phyloP scores from a whole-genome alignment of 2,888 invertebrate genomes.

The Lasioglossum figueresi region DNA sequence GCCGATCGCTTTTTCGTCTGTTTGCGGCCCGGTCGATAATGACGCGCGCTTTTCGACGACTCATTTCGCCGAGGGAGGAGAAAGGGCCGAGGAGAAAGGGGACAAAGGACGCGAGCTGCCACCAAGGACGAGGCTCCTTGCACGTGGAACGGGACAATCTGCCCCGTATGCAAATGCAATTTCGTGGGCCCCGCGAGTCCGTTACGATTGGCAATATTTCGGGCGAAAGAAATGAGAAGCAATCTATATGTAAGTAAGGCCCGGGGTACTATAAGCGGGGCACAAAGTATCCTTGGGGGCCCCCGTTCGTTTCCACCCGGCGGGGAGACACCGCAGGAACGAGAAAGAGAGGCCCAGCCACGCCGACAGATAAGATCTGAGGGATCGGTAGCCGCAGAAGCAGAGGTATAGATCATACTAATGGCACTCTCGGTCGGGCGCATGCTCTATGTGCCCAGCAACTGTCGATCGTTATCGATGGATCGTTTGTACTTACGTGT shows the following conservation, averaged over 20 bases:
- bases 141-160: conserved; percentile 72
- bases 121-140: conserved; percentile 66
- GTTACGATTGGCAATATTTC: conserved; percentile 78
- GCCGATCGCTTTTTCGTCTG: conserved; percentile 19
- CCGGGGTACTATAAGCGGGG: conserved; percentile 45
- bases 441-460: conserved; percentile 28
- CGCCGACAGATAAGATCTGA: conserved; percentile 74
- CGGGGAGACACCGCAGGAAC: conserved; percentile 25
- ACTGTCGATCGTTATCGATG: conserved; percentile 65
- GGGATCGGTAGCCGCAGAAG: conserved; percentile 80
- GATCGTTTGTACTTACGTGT: conserved; percentile 45
- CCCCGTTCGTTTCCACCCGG: conserved; percentile 25
- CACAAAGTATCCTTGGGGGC: conserved; percentile 24
- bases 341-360: conserved; percentile 30
- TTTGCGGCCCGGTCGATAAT: conserved; percentile 49
- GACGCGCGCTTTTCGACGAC: conserved; percentile 57
- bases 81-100: conserved; percentile 12
- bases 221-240: conserved; percentile 76
- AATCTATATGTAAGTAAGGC: conserved; percentile 83
- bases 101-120: conserved; percentile 60
- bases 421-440: conserved; percentile 73
- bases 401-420: conserved; percentile 82
- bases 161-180: conserved; percentile 80
- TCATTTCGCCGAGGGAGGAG: conserved; percentile 37
- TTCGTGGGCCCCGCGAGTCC: conserved; percentile 64